Evolutionary conservation across 2,888 invertebrate species (phyloP).

Genomic region (Xestia xanthographa): DNA sequence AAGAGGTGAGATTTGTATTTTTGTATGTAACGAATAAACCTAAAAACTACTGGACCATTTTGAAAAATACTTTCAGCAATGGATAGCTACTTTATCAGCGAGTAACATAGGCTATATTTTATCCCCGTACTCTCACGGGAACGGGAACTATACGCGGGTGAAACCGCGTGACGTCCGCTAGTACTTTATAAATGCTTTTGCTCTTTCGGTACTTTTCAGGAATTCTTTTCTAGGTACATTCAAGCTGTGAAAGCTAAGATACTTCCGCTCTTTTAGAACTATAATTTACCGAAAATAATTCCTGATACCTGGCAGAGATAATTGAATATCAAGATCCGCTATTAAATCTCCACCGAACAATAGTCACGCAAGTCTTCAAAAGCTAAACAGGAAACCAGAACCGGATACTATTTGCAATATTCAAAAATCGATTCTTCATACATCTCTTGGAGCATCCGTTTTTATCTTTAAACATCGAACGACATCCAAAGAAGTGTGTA

Average conservation of each 20-base stretch:
- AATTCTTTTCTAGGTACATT: too few species aligned
- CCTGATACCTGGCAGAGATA: conserved; percentile 23
- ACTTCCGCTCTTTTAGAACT: conserved; percentile 17
- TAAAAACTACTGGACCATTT: too few species aligned
- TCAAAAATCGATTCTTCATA: conserved; percentile 80
- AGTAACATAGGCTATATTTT: too few species aligned
- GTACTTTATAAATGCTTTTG: not conserved
- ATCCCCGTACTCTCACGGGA: too few species aligned
- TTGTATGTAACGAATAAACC: too few species aligned
- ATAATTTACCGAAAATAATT: conserved; percentile 18
- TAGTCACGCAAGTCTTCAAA: conserved; percentile 49
- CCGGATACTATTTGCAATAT: conserved; percentile 81
- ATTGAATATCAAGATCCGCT: conserved; percentile 44
- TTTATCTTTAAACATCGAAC: conserved; percentile 65
- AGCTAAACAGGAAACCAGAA: conserved; percentile 71
- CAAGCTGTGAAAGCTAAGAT: not conserved
- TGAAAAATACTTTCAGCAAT: too few species aligned
- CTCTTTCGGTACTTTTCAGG: not conserved
- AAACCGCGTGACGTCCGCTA: too few species aligned
- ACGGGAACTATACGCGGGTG: too few species aligned
- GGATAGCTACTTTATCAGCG: too few species aligned
- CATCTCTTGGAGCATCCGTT: conserved; percentile 67
- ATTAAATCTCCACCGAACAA: conserved; percentile 42
- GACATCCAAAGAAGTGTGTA: conserved; percentile 66
- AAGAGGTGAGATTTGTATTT: too few species aligned